Conservation (phyloP, 2,113 vertebrate species). For the Pogonocichla stellata region DNA sequence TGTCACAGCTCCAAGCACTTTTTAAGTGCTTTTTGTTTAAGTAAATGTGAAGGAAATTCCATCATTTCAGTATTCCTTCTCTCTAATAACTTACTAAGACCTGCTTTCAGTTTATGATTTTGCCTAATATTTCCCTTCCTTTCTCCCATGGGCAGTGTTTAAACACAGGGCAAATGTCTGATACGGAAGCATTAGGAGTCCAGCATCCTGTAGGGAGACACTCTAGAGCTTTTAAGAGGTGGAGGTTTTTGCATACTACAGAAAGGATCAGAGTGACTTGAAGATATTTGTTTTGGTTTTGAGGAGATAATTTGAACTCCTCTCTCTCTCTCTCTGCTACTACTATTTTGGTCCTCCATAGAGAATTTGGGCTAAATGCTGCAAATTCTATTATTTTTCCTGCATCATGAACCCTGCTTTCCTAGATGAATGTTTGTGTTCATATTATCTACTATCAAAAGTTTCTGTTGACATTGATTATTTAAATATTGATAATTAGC, state of each 20-base stretch:
- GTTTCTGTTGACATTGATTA: background rate
- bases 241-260: background rate
- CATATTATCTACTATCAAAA: background rate
- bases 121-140: background rate
- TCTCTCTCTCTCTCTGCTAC: background rate
- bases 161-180: background rate
- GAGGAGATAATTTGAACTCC: background rate
- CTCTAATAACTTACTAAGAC: background rate
- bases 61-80: background rate
- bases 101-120: background rate
- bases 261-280: background rate
- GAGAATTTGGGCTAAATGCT: background rate
- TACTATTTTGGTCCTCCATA: background rate
- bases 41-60: background rate
- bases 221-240: background rate
- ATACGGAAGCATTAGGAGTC: background rate
- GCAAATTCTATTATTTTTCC: background rate
- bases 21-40: slow-evolving; percentile 30
- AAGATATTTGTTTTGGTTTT: background rate
- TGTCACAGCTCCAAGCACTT: slow-evolving; percentile 1
- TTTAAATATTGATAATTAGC: background rate
- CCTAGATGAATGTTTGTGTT: background rate
- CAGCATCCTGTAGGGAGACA: background rate
- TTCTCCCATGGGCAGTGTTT: background rate
- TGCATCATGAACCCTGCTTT: background rate